Evolutionary conservation across 2,113 vertebrate species (phyloP), one percentile per base, ranked within the genome.

Genomic region (Cyrtonyx montezumae): DNA sequence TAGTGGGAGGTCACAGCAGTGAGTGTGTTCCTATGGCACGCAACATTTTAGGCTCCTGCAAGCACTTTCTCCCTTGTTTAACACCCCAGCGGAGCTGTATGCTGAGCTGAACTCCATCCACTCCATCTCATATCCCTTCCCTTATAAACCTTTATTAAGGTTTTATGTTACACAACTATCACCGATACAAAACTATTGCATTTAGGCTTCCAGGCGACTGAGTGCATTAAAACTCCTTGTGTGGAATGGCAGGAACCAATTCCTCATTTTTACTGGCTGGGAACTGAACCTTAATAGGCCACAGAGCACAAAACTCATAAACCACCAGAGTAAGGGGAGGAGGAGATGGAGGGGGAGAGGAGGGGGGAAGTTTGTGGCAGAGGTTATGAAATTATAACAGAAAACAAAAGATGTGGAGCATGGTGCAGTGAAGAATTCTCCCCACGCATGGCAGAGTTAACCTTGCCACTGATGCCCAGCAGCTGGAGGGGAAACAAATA

Each of bases 151-250:
- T 97, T 97, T 97, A 97, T 97, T 96, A 97, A 97, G 94, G 94
- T 87, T 97, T 96, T 96, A 96, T 93, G 96, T 97, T 97, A 96
- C 95, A 96, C 95, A 96, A 97, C 94, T 95, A 95, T 95, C 95
- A 95, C 94, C 59, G 8, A 96, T 96, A 96, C 95, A 95, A 92
- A 97, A 97, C 95, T 96, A 97, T 94, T 94, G 94, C 88, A 65
- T 95, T 96, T 96, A 91, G 87, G 93, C 94, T 97, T 94, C 84
- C 94, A 96, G 86, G 94, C 83, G 81, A 94, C 95, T 2, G 7
- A 96, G 90, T 93, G 92, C 95, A 96, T 97, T 97, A 97, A 97
- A 97, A 94, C 91, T 96, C 93, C 88, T 96, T 96, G 89, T 19
- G 51, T 95, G 91, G 96, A 96, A 94, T 96, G 93, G 94, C 96